Evolutionary conservation across 2,113 vertebrate genomes (phyloP).

Genomic region (Pterocles orientalis): DNA sequence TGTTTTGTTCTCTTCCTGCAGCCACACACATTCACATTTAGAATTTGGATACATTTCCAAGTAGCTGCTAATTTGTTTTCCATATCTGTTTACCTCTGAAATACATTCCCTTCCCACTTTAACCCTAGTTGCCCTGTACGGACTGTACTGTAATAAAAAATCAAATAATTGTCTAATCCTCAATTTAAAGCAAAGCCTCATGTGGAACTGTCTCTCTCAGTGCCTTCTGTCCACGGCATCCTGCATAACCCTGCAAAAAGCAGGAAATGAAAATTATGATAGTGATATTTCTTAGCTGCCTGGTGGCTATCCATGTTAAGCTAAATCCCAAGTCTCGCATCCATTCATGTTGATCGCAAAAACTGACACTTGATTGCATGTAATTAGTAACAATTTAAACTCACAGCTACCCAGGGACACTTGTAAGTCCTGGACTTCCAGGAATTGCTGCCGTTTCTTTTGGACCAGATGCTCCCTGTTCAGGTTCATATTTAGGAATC

Average conservation of each 20-base stretch:
- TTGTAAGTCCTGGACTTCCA: conserved; percentile 79
- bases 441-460: conserved; percentile 79
- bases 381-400: conserved; percentile 20
- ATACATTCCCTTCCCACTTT: neutral
- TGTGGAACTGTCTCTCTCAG: neutral
- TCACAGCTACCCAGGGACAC: conserved; percentile 74
- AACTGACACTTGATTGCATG: neutral
- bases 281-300: neutral
- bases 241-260: conserved; percentile 76
- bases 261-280: conserved; percentile 11
- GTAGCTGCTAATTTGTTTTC: neutral
- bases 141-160: neutral
- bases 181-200: neutral
- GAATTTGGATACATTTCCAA: neutral
- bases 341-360: neutral
- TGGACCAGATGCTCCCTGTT: conserved; percentile 73
- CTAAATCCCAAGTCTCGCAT: neutral
- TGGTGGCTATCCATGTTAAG: neutral
- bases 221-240: conserved; percentile 75
- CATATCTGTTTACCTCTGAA: neutral
- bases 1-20: neutral
- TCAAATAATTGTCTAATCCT: neutral
- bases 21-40: neutral
- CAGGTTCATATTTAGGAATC: neutral
- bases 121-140: neutral